These are phyloP conservation scores for Ara ararauna DNA, from an alignment of 2,797 vertebrate species.

Conservation along the genomic window DNA sequence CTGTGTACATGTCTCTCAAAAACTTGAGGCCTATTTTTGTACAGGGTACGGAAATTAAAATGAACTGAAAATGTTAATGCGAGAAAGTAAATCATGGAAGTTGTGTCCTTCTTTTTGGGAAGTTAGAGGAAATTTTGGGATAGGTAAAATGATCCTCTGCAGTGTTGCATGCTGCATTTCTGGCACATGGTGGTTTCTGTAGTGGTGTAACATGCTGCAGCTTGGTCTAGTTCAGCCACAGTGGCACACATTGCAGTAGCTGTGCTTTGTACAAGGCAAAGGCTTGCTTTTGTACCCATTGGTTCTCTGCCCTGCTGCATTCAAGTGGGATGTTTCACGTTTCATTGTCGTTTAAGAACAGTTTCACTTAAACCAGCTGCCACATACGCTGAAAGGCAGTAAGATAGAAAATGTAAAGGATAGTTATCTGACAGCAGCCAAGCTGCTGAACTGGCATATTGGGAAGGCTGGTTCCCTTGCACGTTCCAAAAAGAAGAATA, in stretches of 20 bases:
- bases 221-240: background rate
- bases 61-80: background rate
- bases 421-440: background rate
- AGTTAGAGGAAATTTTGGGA: background rate
- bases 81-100: background rate
- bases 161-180: background rate
- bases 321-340: background rate
- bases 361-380: background rate
- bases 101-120: background rate
- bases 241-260: background rate
- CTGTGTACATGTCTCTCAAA: background rate
- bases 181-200: background rate
- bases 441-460: background rate
- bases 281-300: background rate
- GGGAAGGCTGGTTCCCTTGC: background rate
- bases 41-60: background rate
- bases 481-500: background rate
- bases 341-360: background rate
- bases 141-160: background rate
- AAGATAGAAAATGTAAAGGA: background rate
- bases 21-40: background rate
- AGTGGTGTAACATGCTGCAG: background rate
- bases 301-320: background rate
- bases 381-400: fast-evolving
- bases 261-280: background rate